Evolutionary conservation across 2,113 vertebrate species (phyloP), one percentile per base, ranked within the genome.

Genomic region (Acinonyx jubatus): DNA sequence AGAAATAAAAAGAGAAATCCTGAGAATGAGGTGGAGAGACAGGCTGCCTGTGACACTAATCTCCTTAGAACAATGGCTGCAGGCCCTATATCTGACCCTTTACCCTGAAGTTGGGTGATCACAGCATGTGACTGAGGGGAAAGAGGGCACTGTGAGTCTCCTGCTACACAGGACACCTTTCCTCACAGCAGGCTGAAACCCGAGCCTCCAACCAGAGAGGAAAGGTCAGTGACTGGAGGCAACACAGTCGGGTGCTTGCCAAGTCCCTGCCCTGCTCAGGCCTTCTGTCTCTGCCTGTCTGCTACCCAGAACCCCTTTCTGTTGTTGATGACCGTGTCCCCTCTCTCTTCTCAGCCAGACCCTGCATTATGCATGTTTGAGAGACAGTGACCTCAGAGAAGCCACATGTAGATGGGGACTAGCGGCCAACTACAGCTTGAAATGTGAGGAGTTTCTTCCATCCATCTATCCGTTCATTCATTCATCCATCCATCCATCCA

Each of bases 181-280:
- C 33, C 36, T 94, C 69, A 52, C 36, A 78, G 76, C 83, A 66
- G 94, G 80, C 87, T 92, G 97, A 97, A 98, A 97, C 94, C 81
- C 2, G 94, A 98, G 95, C 96, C 81, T 91, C 96, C 76, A 76
- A 82, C 65, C 86, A 74, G 55, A 94, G 55, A 94, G 69, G 94
- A 98, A 97, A 98, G 97, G 97, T 98, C 97, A 98, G 89, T 21
- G 61, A 80, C 41, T 27, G 69, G 69, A 94, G 91, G 79, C 91
- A 95, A 84, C 25, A 48, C 55, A 71, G 38, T n/a, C 78, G 55
- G 84, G 73, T 84, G 69, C 55, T 48, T 36, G 78, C 92, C 84
- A 95, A 86, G 74, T 31, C 68, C 82, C 68, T 91, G 68, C 65
- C 45, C 45, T 36, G 57, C 55, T 57, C 41, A 80, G 74, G 61